Evolutionary conservation across 2,888 invertebrate genomes (phyloP).

Genomic region (Alloscopus bannaensis): DNA sequence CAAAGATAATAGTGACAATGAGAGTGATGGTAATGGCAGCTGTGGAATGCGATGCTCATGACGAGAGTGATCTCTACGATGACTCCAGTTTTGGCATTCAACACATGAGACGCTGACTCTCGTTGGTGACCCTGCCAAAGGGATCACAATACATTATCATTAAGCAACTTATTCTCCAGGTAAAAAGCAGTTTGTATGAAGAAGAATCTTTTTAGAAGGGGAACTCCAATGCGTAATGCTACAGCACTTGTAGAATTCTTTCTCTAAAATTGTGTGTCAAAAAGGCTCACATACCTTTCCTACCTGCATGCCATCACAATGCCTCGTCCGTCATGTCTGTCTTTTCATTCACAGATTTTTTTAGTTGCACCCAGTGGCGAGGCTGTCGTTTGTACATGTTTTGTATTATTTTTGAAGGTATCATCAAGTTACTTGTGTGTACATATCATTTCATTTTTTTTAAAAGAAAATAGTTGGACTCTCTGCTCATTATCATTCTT

Average conservation of each 20-base stretch:
- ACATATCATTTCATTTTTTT: too few relatives aligned
- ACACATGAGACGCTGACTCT: conserved; percentile 40
- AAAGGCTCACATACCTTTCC: conserved; percentile 31
- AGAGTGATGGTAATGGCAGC: conserved; percentile 50
- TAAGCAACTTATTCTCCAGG: conserved; percentile 71
- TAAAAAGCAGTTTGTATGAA: neutral
- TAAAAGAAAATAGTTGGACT: too few relatives aligned
- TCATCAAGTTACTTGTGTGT: too few relatives aligned
- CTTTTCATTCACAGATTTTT: conserved; percentile 63
- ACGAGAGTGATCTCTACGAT: conserved; percentile 40
- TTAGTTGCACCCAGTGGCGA: conserved; percentile 41
- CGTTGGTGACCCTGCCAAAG: conserved; percentile 66
- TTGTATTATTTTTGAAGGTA: too few relatives aligned
- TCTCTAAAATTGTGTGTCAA: conserved; percentile 15
- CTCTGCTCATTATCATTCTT: conserved; percentile 14
- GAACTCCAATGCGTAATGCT: conserved; percentile 14
- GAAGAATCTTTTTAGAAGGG: conserved; percentile 15
- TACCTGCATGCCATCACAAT: conserved; percentile 45
- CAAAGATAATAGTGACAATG: conserved; percentile 18
- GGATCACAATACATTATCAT: conserved; percentile 73
- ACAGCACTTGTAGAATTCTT: conserved; percentile 15
- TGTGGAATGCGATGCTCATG: conserved; percentile 53
- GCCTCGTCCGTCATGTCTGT: conserved; percentile 49
- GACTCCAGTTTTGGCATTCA: conserved; percentile 36
- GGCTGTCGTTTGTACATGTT: too few relatives aligned